Evolutionary conservation across 2,797 vertebrate species (phyloP).

Genomic region (Argya squamiceps): DNA sequence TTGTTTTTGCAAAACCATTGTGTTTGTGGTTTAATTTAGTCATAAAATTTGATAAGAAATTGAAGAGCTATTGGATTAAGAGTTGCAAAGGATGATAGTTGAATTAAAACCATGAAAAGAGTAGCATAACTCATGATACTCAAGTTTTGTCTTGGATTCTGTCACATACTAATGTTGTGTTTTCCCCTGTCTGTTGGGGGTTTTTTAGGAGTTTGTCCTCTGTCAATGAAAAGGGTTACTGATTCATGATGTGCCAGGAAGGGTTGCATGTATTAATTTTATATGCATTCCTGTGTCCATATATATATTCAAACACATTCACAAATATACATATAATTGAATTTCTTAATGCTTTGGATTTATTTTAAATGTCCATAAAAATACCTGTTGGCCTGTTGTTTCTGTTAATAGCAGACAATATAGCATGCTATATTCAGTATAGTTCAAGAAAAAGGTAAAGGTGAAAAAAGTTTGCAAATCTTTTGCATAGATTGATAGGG

Average conservation of each 20-base stretch:
- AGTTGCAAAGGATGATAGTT: neutral
- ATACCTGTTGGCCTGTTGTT: neutral
- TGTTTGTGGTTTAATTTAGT: neutral
- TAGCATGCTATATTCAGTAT: neutral
- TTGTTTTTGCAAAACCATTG: neutral
- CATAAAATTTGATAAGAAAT: neutral
- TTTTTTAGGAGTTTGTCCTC: neutral
- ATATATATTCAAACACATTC: rapidly evolving
- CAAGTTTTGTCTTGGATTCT: neutral
- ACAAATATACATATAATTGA: neutral
- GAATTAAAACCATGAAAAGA: constrained; percentile 5
- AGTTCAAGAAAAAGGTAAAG: neutral
- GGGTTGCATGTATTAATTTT: neutral
- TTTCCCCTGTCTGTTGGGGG: neutral
- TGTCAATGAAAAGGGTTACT: neutral
- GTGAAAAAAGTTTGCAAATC: neutral
- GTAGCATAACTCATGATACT: neutral
- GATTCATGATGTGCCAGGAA: neutral
- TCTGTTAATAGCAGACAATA: neutral
- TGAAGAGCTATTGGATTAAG: neutral
- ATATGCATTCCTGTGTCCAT: neutral
- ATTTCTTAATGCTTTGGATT: neutral
- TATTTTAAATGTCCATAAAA: neutral
- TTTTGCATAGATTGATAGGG: neutral
- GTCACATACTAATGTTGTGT: neutral